phyloP scores from a whole-genome alignment of 2,113 vertebrate species.

The Struthio camelus region DNA sequence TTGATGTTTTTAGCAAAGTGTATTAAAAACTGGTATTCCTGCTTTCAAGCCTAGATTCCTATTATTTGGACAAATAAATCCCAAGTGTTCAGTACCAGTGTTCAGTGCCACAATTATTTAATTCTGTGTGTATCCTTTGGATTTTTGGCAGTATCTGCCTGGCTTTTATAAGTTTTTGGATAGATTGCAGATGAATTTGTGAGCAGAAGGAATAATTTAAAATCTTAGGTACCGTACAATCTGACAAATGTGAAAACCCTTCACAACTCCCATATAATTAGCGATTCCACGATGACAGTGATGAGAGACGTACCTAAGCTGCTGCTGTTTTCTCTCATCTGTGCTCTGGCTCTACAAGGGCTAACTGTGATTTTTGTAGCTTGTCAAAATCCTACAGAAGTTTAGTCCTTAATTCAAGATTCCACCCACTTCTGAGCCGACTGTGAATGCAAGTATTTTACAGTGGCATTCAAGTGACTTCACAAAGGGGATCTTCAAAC shows the following conservation, averaged over 20 bases:
- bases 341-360: background rate
- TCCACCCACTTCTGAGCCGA: background rate
- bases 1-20: background rate
- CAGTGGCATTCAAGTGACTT: rapidly evolving
- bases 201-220: background rate
- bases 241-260: background rate
- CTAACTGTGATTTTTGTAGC: background rate
- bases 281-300: background rate
- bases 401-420: background rate
- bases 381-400: background rate
- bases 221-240: background rate
- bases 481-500: background rate
- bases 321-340: background rate
- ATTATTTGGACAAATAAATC: background rate
- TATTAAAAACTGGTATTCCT: background rate
- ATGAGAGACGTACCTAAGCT: background rate
- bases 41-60: background rate
- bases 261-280: background rate
- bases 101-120: background rate
- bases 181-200: background rate
- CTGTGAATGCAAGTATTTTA: background rate
- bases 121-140: background rate
- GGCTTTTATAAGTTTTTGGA: background rate
- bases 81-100: too few species aligned
- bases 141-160: background rate